Evolutionary conservation across 2,888 invertebrate species (phyloP).

Genomic region (Eilema depressum): DNA sequence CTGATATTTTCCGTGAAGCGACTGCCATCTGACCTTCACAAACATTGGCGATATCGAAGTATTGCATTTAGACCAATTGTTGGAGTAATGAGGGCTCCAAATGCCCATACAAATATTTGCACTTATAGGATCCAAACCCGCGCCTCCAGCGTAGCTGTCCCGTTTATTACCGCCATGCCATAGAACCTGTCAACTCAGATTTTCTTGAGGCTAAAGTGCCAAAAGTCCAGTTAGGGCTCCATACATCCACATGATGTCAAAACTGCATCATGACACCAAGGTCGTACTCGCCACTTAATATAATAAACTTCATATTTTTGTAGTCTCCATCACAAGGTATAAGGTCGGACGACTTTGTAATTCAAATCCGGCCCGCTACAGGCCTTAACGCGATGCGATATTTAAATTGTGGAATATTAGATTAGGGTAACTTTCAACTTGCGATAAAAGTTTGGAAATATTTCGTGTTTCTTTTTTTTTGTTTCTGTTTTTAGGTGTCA

Average conservation of each 20-base stretch:
- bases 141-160: no score
- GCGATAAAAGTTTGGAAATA: slow-evolving; percentile 11
- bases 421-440: slow-evolving; percentile 61
- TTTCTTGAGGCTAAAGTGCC: background rate
- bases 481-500: background rate
- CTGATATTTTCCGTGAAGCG: no score
- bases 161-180: no score
- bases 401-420: slow-evolving; percentile 80
- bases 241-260: slow-evolving; percentile 27
- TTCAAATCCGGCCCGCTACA: slow-evolving; percentile 73
- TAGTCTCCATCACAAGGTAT: slow-evolving; percentile 64
- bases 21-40: no score
- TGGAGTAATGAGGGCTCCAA: no score
- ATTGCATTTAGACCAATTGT: no score
- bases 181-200: no score
- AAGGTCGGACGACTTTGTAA: slow-evolving; percentile 76
- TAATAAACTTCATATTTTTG: slow-evolving; percentile 53
- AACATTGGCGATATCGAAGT: no score
- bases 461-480: slow-evolving; percentile 7
- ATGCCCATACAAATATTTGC: no score
- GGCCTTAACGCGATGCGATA: slow-evolving; percentile 73
- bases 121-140: no score
- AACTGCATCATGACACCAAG: slow-evolving; percentile 55
- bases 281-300: slow-evolving; percentile 52
- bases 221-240: background rate